phyloP scores from a whole-genome alignment of 1,140 invertebrate genomes.

The fruit fly (Drosophila melanogaster) region DNA sequence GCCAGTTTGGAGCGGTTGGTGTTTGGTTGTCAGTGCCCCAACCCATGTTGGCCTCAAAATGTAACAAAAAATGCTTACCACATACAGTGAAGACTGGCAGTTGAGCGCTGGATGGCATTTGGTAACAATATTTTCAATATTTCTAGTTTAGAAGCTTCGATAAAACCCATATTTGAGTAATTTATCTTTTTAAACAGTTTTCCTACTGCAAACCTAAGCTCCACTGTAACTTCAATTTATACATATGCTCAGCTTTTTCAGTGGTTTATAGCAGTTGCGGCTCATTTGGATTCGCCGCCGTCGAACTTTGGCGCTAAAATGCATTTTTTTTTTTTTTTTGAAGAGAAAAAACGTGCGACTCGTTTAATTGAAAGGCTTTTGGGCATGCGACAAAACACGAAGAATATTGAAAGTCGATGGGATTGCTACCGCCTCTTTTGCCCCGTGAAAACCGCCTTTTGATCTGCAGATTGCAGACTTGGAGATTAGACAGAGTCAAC shows the following conservation, averaged over 20 bases:
- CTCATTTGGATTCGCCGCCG: slow-evolving; percentile 32
- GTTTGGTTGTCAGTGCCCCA: slow-evolving; percentile 41
- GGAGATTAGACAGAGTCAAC: slow-evolving; percentile 51
- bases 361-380: slow-evolving; percentile 72
- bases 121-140: neutral
- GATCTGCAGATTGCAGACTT: slow-evolving; percentile 43
- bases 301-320: slow-evolving; percentile 69
- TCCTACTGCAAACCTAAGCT: neutral
- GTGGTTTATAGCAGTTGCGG: slow-evolving; percentile 25
- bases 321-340: slow-evolving; percentile 28
- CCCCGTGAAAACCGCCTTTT: neutral
- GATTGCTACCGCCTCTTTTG: slow-evolving; percentile 6
- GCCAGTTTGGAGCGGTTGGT: slow-evolving; percentile 25
- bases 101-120: slow-evolving; percentile 10
- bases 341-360: slow-evolving; percentile 59
- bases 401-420: slow-evolving; percentile 52
- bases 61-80: slow-evolving; percentile 44
- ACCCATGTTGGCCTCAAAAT: slow-evolving; percentile 65
- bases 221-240: slow-evolving; percentile 38
- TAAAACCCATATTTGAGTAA: neutral
- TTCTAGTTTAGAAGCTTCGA: too few relatives aligned
- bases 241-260: slow-evolving; percentile 16
- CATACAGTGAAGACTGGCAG: slow-evolving; percentile 41
- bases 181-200: neutral
- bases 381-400: slow-evolving; percentile 65